Evolutionary conservation across 2,113 vertebrate genomes (phyloP).

Genomic region (Tiliqua scincoides): DNA sequence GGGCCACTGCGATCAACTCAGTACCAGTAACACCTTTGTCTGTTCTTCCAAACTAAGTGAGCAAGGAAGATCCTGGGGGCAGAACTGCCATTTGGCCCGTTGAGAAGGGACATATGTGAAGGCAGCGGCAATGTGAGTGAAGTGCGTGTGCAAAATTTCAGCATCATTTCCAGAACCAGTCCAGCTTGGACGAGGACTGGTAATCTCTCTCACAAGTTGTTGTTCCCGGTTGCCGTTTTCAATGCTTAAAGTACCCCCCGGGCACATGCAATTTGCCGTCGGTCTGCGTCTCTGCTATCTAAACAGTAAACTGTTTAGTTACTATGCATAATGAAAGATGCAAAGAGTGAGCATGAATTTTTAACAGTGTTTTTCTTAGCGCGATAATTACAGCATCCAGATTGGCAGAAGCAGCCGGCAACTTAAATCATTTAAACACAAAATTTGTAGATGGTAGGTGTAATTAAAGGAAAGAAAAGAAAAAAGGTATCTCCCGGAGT

Average conservation of each 20-base stretch:
- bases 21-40: too few relatives aligned
- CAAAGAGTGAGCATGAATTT: background rate
- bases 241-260: background rate
- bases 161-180: too few relatives aligned
- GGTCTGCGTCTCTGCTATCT: background rate
- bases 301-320: constrained; percentile 17
- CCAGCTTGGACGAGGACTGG: too few relatives aligned
- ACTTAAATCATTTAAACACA: background rate
- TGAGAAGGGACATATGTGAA: background rate
- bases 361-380: constrained; percentile 20
- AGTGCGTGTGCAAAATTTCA: too few relatives aligned
- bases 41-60: too few relatives aligned
- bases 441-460: background rate
- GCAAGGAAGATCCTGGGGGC: too few relatives aligned
- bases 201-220: background rate
- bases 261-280: background rate
- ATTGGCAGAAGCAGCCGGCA: background rate
- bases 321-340: constrained; percentile 29
- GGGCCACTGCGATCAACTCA: too few relatives aligned
- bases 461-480: constrained; percentile 13
- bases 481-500: background rate
- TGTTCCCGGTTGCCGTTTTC: background rate
- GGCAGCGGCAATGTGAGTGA: background rate
- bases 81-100: too few relatives aligned
- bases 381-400: constrained; percentile 24